Percentiles rank a stretch among this genome's conserved stretches.
Evolutionary conservation across 1,140 invertebrate genomes (phyloP).

Genomic region (Hesperophylax magnus): DNA sequence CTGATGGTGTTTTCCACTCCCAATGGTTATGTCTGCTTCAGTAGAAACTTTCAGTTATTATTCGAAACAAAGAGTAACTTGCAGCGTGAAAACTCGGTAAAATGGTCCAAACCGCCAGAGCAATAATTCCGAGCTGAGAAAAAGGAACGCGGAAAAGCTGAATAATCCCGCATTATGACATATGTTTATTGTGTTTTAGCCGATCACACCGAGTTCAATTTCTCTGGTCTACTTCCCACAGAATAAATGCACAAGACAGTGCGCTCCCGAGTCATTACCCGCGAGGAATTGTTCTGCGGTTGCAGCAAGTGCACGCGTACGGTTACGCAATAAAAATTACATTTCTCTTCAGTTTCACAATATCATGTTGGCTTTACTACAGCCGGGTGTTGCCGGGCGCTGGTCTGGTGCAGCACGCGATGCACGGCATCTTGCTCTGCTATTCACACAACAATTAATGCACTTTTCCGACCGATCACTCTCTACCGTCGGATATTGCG

Average conservation of each 20-base stretch:
- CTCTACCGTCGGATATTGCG: not conserved
- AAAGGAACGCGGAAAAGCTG: not conserved
- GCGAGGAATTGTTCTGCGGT: constrained; percentile 29
- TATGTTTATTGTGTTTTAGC: not conserved
- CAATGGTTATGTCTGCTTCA: no score
- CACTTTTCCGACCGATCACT: not conserved
- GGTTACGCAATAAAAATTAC: constrained; percentile 24
- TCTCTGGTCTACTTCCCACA: constrained; percentile 28
- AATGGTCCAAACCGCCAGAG: no score
- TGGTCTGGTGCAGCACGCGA: no score
- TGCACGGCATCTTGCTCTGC: not conserved
- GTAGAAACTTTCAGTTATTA: no score
- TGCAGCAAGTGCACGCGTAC: not conserved
- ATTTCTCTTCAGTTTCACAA: constrained; percentile 21
- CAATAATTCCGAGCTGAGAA: not conserved
- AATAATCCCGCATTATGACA: not conserved
- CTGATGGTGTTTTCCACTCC: no score
- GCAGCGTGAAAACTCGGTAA: no score
- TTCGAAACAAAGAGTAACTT: no score
- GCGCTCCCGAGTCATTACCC: not conserved
- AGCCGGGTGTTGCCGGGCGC: not conserved
- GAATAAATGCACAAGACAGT: not conserved
- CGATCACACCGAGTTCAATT: constrained; percentile 17
- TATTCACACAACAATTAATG: not conserved
- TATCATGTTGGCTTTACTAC: not conserved